These are phyloP conservation scores for Apamea sordens DNA, from an alignment of 2,888 invertebrate genomes.

Conservation along the genomic window DNA sequence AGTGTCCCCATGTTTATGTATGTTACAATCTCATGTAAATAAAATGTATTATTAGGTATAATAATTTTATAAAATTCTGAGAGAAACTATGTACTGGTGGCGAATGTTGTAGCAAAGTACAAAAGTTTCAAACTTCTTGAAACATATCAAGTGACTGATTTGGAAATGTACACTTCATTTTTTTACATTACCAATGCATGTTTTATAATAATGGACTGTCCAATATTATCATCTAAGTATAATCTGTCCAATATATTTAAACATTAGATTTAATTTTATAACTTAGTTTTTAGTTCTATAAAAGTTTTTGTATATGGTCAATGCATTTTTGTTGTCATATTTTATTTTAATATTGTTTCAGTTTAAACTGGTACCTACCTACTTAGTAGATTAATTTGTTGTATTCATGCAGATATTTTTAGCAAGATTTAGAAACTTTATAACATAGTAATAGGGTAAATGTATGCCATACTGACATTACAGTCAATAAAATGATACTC, in stretches of 20 bases:
- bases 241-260: constrained; percentile 61
- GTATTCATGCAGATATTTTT: constrained; percentile 60
- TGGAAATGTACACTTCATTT: constrained; percentile 62
- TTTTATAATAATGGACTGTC: constrained; percentile 49
- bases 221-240: constrained; percentile 56
- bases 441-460: constrained; percentile 73
- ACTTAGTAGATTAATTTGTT: constrained; percentile 57
- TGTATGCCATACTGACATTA: constrained; percentile 80
- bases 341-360: constrained; percentile 43
- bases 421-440: constrained; percentile 62
- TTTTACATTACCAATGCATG: constrained; percentile 51
- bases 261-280: constrained; percentile 43
- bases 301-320: constrained; percentile 41
- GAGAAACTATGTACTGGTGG: constrained; percentile 53
- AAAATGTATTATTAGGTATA: constrained; percentile 56
- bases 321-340: constrained; percentile 62
- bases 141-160: constrained; percentile 75
- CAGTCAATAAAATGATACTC: constrained; percentile 80
- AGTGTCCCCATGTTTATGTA: constrained; percentile 40
- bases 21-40: constrained; percentile 59
- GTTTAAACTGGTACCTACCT: constrained; percentile 49
- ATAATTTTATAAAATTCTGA: constrained; percentile 49
- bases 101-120: constrained; percentile 73
- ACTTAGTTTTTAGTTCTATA: constrained; percentile 31
- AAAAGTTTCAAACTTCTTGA: constrained; percentile 73